Conservation (phyloP, 2,797 vertebrate species). For the Galago senegalensis region DNA sequence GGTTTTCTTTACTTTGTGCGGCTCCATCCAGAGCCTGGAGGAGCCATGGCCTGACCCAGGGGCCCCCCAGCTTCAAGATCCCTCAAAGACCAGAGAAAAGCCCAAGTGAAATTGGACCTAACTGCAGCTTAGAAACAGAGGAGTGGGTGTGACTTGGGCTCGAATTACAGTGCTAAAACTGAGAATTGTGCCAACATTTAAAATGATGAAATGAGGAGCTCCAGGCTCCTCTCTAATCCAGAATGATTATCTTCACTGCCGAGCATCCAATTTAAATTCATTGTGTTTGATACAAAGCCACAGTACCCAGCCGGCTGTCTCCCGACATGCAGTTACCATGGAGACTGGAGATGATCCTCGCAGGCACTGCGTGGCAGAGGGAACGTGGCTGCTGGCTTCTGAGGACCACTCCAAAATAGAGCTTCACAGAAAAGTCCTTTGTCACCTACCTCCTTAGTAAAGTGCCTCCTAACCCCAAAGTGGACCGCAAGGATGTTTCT, state of each 20-base stretch:
- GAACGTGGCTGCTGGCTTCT: conserved; percentile 54
- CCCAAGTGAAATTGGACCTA: neutral
- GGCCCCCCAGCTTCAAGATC: neutral
- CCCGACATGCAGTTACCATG: conserved; percentile 91
- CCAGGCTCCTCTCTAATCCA: conserved; percentile 74
- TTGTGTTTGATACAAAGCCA: conserved; percentile 86
- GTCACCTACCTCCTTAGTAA: neutral
- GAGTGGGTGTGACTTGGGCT: conserved; percentile 48
- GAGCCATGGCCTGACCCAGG: neutral
- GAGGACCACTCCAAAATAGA: conserved; percentile 53
- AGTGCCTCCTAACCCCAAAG: neutral
- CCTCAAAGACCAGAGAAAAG: conserved; percentile 14
- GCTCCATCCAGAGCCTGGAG: neutral
- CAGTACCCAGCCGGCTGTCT: conserved; percentile 88
- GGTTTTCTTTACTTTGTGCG: neutral
- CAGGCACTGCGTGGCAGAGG: conserved; percentile 64
- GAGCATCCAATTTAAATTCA: conserved; percentile 82
- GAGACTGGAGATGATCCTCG: conserved; percentile 90
- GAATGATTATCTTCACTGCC: conserved; percentile 70
- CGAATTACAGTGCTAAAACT: conserved; percentile 51
- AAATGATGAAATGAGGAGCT: conserved; percentile 76
- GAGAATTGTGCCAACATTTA: conserved; percentile 76
- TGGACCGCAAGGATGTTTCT: neutral
- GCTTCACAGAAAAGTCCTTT: conserved; percentile 27
- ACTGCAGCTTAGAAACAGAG: conserved; percentile 29